Evolutionary conservation across 1,140 invertebrate genomes (phyloP), one percentile per base, ranked within the genome.

Genomic region (Coenobita brevimanus): DNA sequence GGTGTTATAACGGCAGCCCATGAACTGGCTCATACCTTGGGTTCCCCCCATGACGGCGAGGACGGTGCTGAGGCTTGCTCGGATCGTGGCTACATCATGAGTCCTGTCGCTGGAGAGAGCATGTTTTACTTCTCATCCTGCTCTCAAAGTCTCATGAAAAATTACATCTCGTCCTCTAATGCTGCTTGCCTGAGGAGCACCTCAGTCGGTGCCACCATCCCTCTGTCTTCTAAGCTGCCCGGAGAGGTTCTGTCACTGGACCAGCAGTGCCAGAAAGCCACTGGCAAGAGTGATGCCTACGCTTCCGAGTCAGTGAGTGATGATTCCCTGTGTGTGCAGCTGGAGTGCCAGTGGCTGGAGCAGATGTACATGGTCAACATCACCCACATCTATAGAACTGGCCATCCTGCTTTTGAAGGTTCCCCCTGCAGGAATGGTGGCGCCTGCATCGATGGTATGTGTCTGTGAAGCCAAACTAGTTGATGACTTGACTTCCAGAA

Each of bases 1-100:
- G 91, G 91, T n/a, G 82, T 90, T 17, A 81, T 87, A 30, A 91
- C 85, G 1, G 87, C 90, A 30, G 89, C 91, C 24, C 91, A 91
- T 64, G 91, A 91, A 85, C 33, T 91, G 8, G 91, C 90, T 2
- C 91, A 91, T 41, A 89, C 88, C 64, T 76, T 91, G 24, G 91
- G 89, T 21, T 82, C 89, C 2, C 91, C 91, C 43, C 91, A 91
- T 64, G 91, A 91, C 30, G 91, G 91, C 2, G 33, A 67, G 2
- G 81, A 67, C 0, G 89, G 27, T 10, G 71, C 91, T 1, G 24
- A 50, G 15, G 60, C 24, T 15, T 91, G 91, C 76, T 82, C 91
- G 1, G 33, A 82, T 2, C 71, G 81, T 36, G 91, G 91, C n/a
- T 91, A 90, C 75, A 85, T 91, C 41, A 91, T 91, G 91, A 91